These are phyloP conservation scores for Synanthedon myopaeformis DNA, from an alignment of 2,888 invertebrate genomes.

Conservation along the genomic window DNA sequence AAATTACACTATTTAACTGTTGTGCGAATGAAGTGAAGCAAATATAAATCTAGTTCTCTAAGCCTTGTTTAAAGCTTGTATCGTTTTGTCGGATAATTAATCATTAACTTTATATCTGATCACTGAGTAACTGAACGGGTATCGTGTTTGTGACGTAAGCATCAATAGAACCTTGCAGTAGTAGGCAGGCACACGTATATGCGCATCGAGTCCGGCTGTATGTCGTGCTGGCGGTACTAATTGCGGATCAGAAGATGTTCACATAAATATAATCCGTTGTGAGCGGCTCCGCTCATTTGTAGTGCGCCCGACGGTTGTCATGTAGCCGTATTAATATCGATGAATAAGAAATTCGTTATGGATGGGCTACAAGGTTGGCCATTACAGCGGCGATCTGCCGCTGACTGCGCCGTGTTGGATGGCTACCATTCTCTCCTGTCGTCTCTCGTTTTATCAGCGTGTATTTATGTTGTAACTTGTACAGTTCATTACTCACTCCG, in stretches of 20 bases:
- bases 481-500: constrained; percentile 33
- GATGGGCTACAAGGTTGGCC: constrained; percentile 61
- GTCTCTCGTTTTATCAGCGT: constrained; percentile 44
- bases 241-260: constrained; percentile 59
- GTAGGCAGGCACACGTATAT: background rate
- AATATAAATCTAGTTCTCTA: no score
- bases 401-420: constrained; percentile 30
- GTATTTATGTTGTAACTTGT: constrained; percentile 44
- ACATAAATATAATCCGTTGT: constrained; percentile 62
- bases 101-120: background rate
- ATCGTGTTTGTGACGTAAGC: background rate
- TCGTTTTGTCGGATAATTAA: background rate
- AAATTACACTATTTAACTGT: no score
- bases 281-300: constrained; percentile 63
- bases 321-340: constrained; percentile 66
- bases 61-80: background rate
- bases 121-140: background rate
- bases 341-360: constrained; percentile 70
- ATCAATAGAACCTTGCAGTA: background rate
- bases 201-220: background rate
- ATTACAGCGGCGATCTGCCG: constrained; percentile 46
- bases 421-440: constrained; percentile 51
- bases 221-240: constrained; percentile 30
- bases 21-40: no score
- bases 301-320: constrained; percentile 59